Base-by-base conservation (phyloP, 2,113 vertebrate species). In the Amphilophus citrinellus region DNA sequence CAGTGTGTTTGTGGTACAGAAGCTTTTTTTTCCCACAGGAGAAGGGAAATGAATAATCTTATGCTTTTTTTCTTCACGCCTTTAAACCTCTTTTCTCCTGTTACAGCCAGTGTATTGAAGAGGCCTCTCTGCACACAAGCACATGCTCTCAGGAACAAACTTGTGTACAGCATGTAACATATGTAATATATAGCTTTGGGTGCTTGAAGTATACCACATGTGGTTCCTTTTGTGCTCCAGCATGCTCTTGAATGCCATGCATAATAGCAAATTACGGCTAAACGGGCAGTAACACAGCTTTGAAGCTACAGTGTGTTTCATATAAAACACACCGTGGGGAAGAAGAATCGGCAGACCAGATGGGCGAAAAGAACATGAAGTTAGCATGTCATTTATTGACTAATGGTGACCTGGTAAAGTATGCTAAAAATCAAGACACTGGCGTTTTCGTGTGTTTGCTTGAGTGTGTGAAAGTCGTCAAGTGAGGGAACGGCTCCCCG, bases 261-360 rank as follows among this genome's bases (percentile, higher is more conserved):
- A 92, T 94, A 93, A 94, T 93, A 83, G 90, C 87, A 91, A 86
- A 93, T 94, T 93, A 93, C 60, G 35, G 79, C 86, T 93, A 90
- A 95, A 91, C 85, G 91, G 91, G 91, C 92, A 91, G 90, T 76
- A 85, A 92, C 57, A 47, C 20, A 61, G 73, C 93, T 95, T 95
- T 93, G 94, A 94, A 92, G 91, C 73, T 82, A 24, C 82, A 90
- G 76, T 81, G 68, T 91, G 92, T 89, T 94, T 91, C 81, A 90
- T 88, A 87, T 89, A 85, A 88, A 91, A 87, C 47, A 9, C 63
- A 88, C 87, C 63, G 20, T 60, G 66, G 84, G 89, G 89, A 87
- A 61, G 82, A 80, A 30, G 83, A 86, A 81, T 61, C 80, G 73
- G 79, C 58, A 6, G 62, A 32, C 84, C 88, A 90, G 86, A 92